phyloP scores from a whole-genome alignment of 1,140 invertebrate species.

The Camponotus floridanus region DNA sequence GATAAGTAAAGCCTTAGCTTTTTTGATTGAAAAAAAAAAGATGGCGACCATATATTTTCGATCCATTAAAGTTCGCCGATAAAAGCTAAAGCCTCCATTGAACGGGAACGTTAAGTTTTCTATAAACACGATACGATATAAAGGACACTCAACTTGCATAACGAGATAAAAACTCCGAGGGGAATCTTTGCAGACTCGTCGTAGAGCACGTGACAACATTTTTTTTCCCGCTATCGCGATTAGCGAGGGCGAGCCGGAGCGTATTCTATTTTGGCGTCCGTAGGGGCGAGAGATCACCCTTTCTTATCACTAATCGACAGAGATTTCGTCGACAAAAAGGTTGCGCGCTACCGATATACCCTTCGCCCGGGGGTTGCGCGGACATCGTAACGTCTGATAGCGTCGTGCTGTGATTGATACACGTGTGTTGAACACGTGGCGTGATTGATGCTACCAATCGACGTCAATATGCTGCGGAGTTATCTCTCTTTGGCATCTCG shows the following conservation, averaged over 20 bases:
- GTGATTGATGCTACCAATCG: slow-evolving; percentile 85
- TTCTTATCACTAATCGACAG: slow-evolving; percentile 72
- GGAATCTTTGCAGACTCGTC: slow-evolving; percentile 18
- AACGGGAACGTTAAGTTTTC: slow-evolving; percentile 9
- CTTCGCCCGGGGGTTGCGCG: background rate
- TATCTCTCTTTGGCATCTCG: slow-evolving; percentile 79
- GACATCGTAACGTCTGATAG: slow-evolving; percentile 70
- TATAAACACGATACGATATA: slow-evolving; percentile 12
- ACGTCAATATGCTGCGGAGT: slow-evolving; percentile 83
- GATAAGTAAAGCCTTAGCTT: no score
- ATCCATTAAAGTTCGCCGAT: slow-evolving; percentile 5
- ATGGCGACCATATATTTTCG: background rate
- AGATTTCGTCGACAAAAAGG: slow-evolving; percentile 69
- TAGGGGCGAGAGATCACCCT: slow-evolving; percentile 41
- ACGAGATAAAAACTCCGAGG: slow-evolving; percentile 52
- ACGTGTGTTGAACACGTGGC: slow-evolving; percentile 80
- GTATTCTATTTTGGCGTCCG: slow-evolving; percentile 48
- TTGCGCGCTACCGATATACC: slow-evolving; percentile 50
- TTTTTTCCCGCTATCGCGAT: slow-evolving; percentile 47
- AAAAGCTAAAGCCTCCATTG: background rate
- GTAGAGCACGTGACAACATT: slow-evolving; percentile 48
- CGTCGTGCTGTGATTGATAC: slow-evolving; percentile 82
- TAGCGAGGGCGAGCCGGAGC: slow-evolving; percentile 19
- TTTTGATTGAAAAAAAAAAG: background rate
- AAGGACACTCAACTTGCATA: slow-evolving; percentile 24